Evolutionary conservation across 2,113 vertebrate species (phyloP), one percentile per base, ranked within the genome.

Genomic region (Mormyrus iriodes): DNA sequence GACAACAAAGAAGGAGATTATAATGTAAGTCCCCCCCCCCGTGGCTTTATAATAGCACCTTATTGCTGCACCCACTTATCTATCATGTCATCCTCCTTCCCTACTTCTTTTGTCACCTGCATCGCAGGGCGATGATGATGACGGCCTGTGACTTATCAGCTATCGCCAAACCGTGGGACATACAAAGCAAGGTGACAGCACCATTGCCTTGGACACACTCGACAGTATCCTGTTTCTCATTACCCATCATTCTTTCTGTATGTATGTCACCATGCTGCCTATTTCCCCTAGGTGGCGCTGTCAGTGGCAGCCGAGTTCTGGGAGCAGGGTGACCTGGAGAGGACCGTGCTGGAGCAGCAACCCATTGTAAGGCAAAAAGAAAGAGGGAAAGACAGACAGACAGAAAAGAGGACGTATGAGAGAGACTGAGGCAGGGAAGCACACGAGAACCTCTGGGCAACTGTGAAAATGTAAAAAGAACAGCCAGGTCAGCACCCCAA

Each of bases 321-420:
- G 96, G 96, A 96, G 92, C 96, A 96, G 94, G 96, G 96, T 92
- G 96, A 96, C 91, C 93, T 96, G 93, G 96, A 96, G 93, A 95
- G 96, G 91, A 96, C 95, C 0, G 95, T 96, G 21, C 93, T 96
- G 91, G 95, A 96, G 91, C 96, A 96, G 35, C 93, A 95, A 0
- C 96, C 96, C 21, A 96, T 96, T 84, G 96, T 96, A 94, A 96
- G 95, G 51, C 44, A 90, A 51, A 39, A 49, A 53, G 44, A 24
- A 21, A 15, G 46, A 35, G 51, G 15, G 85, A 39, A 24, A 44
- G 92, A 55, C 88, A 90, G 88, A 87, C 17, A 21, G 82, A 84
- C 42, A 44, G 82, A 9, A 49, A 44, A 0, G 44, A 49, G 35
- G 65, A 65, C 55, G 85, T 84, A 88, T 61, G 76, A 89, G 88